Conservation (phyloP, 2,888 invertebrate genomes). For the Hoplodrina blanda region DNA sequence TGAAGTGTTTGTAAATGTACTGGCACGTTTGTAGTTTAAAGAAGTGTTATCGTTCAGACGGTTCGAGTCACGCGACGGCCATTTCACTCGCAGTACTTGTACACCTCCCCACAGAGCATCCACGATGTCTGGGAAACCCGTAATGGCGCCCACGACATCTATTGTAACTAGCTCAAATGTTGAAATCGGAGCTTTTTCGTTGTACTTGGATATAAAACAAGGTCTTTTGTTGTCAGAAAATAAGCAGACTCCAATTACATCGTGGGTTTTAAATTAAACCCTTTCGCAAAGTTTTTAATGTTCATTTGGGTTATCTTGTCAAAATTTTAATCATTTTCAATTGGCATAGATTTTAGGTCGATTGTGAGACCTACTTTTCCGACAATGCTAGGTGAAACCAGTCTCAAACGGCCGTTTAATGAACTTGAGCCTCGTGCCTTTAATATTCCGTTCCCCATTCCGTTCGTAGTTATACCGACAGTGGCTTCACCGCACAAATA, state of each 20-base stretch:
- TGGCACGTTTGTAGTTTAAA: constrained; percentile 59
- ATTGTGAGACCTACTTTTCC: constrained; percentile 13
- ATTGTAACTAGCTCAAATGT: constrained; percentile 45
- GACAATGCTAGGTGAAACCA: constrained; percentile 16
- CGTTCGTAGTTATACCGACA: constrained; percentile 41
- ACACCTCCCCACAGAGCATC: constrained; percentile 45
- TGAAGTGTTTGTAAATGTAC: constrained; percentile 58
- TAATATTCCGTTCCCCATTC: constrained; percentile 47
- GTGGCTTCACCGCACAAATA: constrained; percentile 54
- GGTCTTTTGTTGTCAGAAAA: constrained; percentile 24
- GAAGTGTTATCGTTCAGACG: constrained; percentile 59
- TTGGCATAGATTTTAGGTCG: constrained; percentile 4
- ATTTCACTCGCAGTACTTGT: constrained; percentile 47
- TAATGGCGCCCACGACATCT: constrained; percentile 52
- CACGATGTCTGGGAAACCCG: constrained; percentile 46
- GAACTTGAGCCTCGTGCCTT: constrained; percentile 40
- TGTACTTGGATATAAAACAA: constrained; percentile 16
- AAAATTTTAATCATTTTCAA: not conserved
- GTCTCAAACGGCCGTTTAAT: constrained; percentile 39
- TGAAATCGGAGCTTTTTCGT: constrained; percentile 19
- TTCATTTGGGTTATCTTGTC: not conserved
- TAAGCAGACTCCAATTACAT: not conserved
- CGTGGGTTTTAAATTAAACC: not conserved
- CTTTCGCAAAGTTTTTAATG: not conserved
- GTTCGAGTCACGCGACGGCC: constrained; percentile 60